Conservation (phyloP, 1,140 invertebrate species). For the Plodia interpunctella region DNA sequence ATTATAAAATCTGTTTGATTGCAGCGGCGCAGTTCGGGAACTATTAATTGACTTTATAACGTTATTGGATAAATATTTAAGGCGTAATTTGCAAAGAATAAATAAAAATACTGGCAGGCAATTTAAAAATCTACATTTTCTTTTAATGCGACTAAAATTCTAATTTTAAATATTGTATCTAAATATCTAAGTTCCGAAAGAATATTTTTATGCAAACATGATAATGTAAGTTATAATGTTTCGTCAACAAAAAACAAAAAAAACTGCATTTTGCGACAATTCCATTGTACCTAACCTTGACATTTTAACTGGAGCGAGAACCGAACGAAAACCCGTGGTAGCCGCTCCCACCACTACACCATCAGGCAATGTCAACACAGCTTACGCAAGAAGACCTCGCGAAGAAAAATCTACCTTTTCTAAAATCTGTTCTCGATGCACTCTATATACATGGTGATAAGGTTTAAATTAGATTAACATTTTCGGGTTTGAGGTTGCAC, state of each 20-base stretch:
- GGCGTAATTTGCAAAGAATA: background rate
- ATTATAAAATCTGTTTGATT: background rate
- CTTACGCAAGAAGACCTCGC: constrained; percentile 40
- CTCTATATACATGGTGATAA: constrained; percentile 22
- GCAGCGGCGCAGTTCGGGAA: background rate
- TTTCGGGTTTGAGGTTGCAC: constrained; percentile 15
- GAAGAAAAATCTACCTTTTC: constrained; percentile 37
- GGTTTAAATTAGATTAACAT: constrained; percentile 13
- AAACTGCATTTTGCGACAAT: background rate
- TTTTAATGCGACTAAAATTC: too few species aligned
- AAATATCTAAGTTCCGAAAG: too few species aligned
- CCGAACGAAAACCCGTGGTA: constrained; percentile 17
- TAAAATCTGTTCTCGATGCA: constrained; percentile 25
- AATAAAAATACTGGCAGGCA: background rate
- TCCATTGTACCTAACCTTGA: constrained; percentile 1
- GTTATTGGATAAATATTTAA: background rate
- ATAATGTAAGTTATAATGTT: too few species aligned
- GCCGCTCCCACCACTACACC: constrained; percentile 23
- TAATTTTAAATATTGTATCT: too few species aligned
- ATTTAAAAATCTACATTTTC: too few species aligned
- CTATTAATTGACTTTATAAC: background rate
- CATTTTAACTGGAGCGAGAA: constrained; percentile 8
- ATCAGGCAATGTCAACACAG: constrained; percentile 37
- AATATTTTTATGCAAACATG: too few species aligned
- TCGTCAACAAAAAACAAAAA: background rate